Evolutionary conservation across 2,797 vertebrate species (phyloP).

Genomic region (Avahi laniger): DNA sequence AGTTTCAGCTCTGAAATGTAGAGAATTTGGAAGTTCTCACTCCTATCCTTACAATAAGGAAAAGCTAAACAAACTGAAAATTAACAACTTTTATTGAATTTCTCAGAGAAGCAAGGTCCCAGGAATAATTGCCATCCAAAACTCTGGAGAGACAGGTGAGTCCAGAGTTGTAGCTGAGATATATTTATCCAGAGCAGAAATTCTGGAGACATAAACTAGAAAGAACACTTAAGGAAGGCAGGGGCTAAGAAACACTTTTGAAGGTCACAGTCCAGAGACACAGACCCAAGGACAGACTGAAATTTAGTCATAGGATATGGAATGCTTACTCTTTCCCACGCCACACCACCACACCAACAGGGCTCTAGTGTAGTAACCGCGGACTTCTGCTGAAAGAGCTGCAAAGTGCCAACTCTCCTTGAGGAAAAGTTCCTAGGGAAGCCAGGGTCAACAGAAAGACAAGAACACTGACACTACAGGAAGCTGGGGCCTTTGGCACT

Average conservation of each 20-base stretch:
- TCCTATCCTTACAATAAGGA: neutral
- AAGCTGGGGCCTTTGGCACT: neutral
- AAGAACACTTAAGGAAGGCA: too few species aligned
- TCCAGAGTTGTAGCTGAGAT: neutral
- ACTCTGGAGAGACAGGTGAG: neutral
- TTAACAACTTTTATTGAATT: neutral
- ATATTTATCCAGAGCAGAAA: neutral
- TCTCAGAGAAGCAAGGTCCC: neutral
- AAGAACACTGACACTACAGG: neutral
- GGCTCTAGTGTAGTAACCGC: neutral
- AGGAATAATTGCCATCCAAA: neutral
- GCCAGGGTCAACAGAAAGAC: neutral
- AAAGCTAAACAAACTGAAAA: neutral
- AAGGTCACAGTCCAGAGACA: neutral
- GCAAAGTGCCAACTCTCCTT: neutral
- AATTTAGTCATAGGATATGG: neutral
- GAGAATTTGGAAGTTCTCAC: neutral
- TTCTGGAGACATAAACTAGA: neutral
- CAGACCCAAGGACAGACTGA: neutral
- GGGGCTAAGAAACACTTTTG: neutral
- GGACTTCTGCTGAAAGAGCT: neutral
- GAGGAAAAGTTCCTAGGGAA: neutral
- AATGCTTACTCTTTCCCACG: neutral
- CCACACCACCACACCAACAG: neutral
- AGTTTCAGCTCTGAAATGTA: neutral